Evolutionary conservation across 2,113 vertebrate species (phyloP), one percentile per base, ranked within the genome.

Genomic region (Eptesicus fuscus): DNA sequence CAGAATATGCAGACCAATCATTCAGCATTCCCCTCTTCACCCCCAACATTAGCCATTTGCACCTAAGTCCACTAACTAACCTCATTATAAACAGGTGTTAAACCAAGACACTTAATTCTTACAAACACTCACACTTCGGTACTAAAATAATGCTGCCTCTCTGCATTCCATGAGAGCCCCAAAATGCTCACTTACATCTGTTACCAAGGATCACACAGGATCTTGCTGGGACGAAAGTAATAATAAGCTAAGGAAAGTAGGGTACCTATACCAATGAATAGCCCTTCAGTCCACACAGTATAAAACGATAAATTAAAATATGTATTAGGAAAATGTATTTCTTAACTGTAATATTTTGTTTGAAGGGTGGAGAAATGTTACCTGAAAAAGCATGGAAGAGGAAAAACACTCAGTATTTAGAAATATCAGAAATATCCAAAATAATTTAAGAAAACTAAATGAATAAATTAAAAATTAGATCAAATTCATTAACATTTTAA

Each of bases 121-220:
- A 94, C 83, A 98, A 77, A 59, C 96, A 97, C 84, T 93, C 91
- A 97, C 94, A 92, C 80, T 98, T 97, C 78, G 83, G 73, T 90
- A 97, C 67, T 25, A 97, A 97, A 97, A 97, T 97, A 97, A 97
- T 49, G 67, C 92, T 93, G 73, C 97, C 97, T 98, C 97, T 97
- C 97, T 93, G 97, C 91, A 93, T 91, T 97, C 97, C 95, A 96
- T 65, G 59, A 84, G 94, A 65, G 56, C 90, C 95, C 40, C 71
- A 98, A 96, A 97, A 96, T 13, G 20, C 82, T 97, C 93, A 93
- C 97, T 98, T 98, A 85, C 84, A 95, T 80, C 8, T 97, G 69
- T 93, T 96, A 94, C 65, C 83, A 96, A 96, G 91, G 91, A 96
- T 89, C 84, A 91, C 17, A 88, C 67, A 87, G 79, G 16, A 71